Conservation (phyloP, 2,797 vertebrate species). For the Pseudochirops corinnae region DNA sequence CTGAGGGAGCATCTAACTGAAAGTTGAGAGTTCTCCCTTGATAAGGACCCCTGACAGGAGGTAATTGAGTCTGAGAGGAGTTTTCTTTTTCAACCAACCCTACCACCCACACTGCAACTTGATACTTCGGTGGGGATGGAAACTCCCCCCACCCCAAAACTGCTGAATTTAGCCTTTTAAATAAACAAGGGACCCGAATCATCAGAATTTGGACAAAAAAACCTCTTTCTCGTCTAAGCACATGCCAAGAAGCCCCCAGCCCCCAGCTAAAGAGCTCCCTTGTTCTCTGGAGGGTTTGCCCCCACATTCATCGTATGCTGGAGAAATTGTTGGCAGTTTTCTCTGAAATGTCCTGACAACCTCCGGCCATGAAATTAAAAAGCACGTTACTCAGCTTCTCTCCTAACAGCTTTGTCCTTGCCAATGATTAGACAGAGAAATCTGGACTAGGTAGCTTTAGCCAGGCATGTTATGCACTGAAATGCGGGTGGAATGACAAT, state of each 20-base stretch:
- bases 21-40: background rate
- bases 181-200: constrained; percentile 3
- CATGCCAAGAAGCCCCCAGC: constrained; percentile 16
- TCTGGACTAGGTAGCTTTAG: constrained; percentile 64
- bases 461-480: constrained; percentile 52
- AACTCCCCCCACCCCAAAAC: constrained; percentile 16
- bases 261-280: constrained; percentile 44
- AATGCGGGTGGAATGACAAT: constrained; percentile 61
- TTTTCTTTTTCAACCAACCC: constrained; percentile 22
- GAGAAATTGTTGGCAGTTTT: constrained; percentile 78
- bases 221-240: constrained; percentile 57
- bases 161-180: constrained; percentile 68
- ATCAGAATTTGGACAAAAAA: constrained; percentile 52
- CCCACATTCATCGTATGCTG: constrained; percentile 52
- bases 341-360: constrained; percentile 82
- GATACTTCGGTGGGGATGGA: constrained; percentile 39
- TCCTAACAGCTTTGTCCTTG: constrained; percentile 72
- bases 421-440: constrained; percentile 64
- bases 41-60: background rate
- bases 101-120: background rate
- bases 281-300: constrained; percentile 53
- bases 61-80: background rate
- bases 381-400: constrained; percentile 62
- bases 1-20: background rate
- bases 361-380: constrained; percentile 76